Evolutionary conservation across 2,888 invertebrate species (phyloP), one percentile per base, ranked within the genome.

Genomic region (Andrena bucephala): DNA sequence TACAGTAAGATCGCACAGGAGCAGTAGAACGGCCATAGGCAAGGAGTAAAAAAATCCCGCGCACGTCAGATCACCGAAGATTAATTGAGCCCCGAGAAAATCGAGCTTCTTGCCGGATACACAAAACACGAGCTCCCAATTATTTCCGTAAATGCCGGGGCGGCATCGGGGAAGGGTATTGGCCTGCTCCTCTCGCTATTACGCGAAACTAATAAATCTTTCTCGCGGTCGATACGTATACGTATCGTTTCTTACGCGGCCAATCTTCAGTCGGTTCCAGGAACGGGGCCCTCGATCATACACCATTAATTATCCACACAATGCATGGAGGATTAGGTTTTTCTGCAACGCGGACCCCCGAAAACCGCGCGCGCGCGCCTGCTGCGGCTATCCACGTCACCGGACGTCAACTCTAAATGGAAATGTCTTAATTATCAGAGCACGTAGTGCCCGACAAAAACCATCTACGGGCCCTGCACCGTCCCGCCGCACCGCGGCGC

Each of bases 381-480:
- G 84, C 33, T 70, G 54, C 83, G 84, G 83, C 83, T 84, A 86
- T 84, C 85, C 89, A 89, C 87, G 91, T 92, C 91, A 89, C 68
- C 85, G 77, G 83, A 90, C 82, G 91, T 91, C 92, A 91, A 91
- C 92, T 92, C 89, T 89, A 92, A 92, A 92, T 92, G 92, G 92
- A 92, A 92, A 92, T 91, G 92, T 92, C 92, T 92, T 92, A 92
- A 92, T 92, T 92, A 92, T 92, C 91, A 85, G 88, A 87, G 91
- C 91, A 90, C 92, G 91, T 90, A 87, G 90, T 88, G 83, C 60
- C 84, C 73, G 50, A 63, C 60, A 82, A 84, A 84, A 83, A 84
- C 16, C 52, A 10, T 29, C 72, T 16, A 42, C 68, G 42, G 42
- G 42, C 65, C 27, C 63, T 63, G 67, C 54, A 63, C 52, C 31